Evolutionary conservation across 1,140 invertebrate species (phyloP).

Genomic region (Augochlora pura): DNA sequence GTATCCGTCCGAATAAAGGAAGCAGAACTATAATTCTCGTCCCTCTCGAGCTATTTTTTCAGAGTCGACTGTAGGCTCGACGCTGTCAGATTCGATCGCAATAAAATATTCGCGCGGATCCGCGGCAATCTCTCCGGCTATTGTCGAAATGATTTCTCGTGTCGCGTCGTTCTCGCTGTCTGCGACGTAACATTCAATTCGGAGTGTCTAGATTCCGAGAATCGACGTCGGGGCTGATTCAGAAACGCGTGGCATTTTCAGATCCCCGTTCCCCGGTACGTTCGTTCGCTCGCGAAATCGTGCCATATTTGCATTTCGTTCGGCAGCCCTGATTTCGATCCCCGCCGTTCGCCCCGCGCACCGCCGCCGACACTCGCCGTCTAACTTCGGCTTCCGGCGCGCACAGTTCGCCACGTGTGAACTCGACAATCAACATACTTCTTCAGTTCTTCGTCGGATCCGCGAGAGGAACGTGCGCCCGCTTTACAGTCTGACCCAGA

Average conservation of each 20-base stretch:
- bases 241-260: conserved; percentile 44
- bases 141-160: no score
- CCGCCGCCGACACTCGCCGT: conserved; percentile 21
- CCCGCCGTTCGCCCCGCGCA: neutral
- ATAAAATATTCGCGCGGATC: no score
- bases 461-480: conserved; percentile 32
- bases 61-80: no score
- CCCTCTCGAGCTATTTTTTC: no score
- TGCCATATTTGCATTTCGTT: conserved; percentile 61
- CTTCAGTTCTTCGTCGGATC: conserved; percentile 43
- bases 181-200: no score
- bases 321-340: conserved; percentile 53
- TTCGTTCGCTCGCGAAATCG: conserved; percentile 23
- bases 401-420: conserved; percentile 47
- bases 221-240: conserved; percentile 34
- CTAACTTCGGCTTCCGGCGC: conserved; percentile 40
- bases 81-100: no score
- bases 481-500: conserved; percentile 51
- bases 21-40: no score
- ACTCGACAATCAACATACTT: conserved; percentile 54
- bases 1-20: no score
- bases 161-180: no score
- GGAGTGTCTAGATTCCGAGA: neutral
- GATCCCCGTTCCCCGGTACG: conserved; percentile 25
- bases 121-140: no score